Evolutionary conservation across 1,140 invertebrate species (phyloP), one percentile per base, ranked within the genome.

Genomic region (Heliconius melpomene): DNA sequence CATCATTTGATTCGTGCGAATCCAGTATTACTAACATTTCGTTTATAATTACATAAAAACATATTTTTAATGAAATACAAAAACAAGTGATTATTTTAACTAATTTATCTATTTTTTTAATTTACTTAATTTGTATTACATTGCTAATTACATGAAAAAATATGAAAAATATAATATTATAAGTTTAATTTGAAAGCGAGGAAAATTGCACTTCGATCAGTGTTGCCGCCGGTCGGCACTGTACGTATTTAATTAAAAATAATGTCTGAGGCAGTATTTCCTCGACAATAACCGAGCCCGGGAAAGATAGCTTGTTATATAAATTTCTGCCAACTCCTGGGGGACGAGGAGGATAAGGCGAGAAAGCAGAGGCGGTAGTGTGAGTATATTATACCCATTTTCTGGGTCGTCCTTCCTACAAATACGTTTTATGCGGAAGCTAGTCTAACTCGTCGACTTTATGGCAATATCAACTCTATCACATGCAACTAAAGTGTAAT

Each of bases 361-460:
- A 92, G 88, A 90, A 91, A 91, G 90, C 84, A 82, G 84, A 87
- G 84, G 86, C 86, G 89, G 92, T 91, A 93, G 91, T 94, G 91
- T 93, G 93, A 93, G 92, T 93, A 94, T 90, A 94, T 93, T 94
- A 94, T 94, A 94, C 91, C 93, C 91, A 93, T 94, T 94, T 94
- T 94, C 93, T 94, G 93, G 93, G 93, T 93, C 93, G 93, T 93
- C 93, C 92, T 94, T 94, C 92, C 92, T 91, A 94, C 93, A 94
- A 94, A 94, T 94, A 94, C 93, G 92, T 92, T 94, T 93, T 94
- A 94, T 91, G 90, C 90, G 93, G 93, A 94, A 94, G 93, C 92
- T 87, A 93, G 91, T 89, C 91, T 87, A 90, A 88, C 84, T 82
- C 46, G 18, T n/a, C 20, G 36, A 32, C 20, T 75, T 77, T 83